Conservation (phyloP, 2,797 vertebrate species). For the Synaphobranchus kaupii region DNA sequence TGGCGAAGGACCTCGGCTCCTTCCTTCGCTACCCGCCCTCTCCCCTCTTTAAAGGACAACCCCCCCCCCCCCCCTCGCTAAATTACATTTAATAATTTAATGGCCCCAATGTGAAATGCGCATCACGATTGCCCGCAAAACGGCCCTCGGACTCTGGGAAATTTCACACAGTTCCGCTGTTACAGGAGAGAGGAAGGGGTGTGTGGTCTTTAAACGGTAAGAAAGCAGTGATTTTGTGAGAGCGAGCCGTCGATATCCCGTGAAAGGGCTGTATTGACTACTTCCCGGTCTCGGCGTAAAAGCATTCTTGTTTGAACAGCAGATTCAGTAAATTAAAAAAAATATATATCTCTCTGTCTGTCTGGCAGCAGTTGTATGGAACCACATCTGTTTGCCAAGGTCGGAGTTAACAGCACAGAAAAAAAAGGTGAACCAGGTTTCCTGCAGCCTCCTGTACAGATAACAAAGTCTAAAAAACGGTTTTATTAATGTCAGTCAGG, state of each 20-base stretch:
- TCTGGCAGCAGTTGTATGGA: background rate
- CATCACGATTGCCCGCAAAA: background rate
- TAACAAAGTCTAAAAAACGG: conserved; percentile 16
- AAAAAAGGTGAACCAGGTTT: background rate
- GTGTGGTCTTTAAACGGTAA: background rate
- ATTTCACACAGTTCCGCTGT: background rate
- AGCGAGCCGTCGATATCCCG: background rate
- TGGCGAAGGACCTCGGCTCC: background rate
- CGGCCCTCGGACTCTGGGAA: background rate
- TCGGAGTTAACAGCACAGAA: background rate
- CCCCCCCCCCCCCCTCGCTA: background rate
- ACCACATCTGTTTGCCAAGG: background rate
- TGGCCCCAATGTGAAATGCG: background rate
- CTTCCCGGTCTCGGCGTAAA: background rate
- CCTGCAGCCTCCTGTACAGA: background rate
- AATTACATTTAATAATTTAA: conserved; percentile 14
- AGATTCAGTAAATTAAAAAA: too few species aligned
- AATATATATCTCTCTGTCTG: too few species aligned
- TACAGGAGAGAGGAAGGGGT: background rate
- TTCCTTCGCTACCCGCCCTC: background rate
- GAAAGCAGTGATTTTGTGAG: background rate
- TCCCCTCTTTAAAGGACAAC: background rate
- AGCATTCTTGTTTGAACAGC: background rate
- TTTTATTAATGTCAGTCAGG: conserved; percentile 43
- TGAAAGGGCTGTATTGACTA: background rate